These are phyloP conservation scores for Loriculus beryllinus DNA, from an alignment of 2,797 vertebrate species.

Conservation along the genomic window DNA sequence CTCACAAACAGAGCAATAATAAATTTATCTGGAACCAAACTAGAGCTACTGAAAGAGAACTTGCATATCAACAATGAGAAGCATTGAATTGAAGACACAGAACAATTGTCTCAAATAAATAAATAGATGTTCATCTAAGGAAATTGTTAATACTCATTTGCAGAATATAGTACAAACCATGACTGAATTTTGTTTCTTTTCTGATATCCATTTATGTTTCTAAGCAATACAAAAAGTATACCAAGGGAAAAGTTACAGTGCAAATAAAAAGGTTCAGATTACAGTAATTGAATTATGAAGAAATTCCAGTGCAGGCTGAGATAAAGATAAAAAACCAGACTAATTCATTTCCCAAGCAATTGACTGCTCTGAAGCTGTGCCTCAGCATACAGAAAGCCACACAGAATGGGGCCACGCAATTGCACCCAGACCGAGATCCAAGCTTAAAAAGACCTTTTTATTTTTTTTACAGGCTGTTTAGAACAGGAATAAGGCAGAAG, in stretches of 20 bases:
- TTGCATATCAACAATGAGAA: accelerated
- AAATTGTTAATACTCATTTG: not conserved
- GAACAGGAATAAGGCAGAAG: not conserved
- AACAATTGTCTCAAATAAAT: not conserved
- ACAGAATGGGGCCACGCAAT: not conserved
- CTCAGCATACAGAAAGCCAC: not conserved
- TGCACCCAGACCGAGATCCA: accelerated
- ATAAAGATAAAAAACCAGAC: not conserved
- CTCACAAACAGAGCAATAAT: not conserved
- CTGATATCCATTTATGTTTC: not conserved
- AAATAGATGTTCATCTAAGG: not conserved
- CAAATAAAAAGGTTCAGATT: conserved; percentile 14
- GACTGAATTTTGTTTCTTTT: not conserved
- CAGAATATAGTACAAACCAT: not conserved
- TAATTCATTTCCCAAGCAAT: not conserved
- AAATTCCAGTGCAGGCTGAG: not conserved
- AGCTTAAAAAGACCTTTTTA: not conserved
- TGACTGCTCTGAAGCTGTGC: not conserved
- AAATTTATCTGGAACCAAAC: not conserved
- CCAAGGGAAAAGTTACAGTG: not conserved
- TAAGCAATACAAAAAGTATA: not conserved
- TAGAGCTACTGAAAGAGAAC: not conserved
- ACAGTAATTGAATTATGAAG: not conserved
- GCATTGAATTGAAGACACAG: not conserved
- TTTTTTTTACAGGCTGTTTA: not conserved